Evolutionary conservation across 2,113 vertebrate genomes (phyloP).

Genomic region (Siniperca chuatsi): DNA sequence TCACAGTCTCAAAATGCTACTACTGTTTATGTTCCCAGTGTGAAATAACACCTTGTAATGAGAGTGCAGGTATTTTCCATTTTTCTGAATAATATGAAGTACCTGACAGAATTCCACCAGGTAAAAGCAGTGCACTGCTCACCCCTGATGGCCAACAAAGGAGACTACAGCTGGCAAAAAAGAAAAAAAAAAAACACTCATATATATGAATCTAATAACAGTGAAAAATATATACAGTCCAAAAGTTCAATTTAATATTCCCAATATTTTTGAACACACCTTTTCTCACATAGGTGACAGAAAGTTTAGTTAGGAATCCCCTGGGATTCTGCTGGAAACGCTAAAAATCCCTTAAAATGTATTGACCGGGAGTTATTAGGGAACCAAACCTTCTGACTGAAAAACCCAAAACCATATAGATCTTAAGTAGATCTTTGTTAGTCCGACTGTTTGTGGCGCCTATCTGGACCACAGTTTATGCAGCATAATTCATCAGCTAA

Average conservation of each 20-base stretch:
- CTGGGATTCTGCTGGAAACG: no score
- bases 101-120: neutral
- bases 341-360: no score
- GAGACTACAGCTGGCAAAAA: neutral
- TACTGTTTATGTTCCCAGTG: neutral
- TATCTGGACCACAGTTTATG: neutral
- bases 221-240: neutral
- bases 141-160: slow-evolving; percentile 3
- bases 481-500: neutral
- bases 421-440: no score
- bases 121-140: slow-evolving; percentile 3
- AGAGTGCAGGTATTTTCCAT: neutral
- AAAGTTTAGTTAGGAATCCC: no score
- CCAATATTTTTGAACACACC: neutral
- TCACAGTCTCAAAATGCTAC: neutral
- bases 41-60: neutral
- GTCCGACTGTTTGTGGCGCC: no score
- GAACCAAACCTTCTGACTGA: no score
- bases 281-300: neutral
- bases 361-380: no score
- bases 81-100: neutral
- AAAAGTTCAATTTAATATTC: neutral
- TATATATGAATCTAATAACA: no score
- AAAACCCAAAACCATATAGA: no score
- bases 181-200: no score